Evolutionary conservation across 64 coral and sea anemone genomes (phyloP).

Genomic region (Astreopora myriophthalma): DNA sequence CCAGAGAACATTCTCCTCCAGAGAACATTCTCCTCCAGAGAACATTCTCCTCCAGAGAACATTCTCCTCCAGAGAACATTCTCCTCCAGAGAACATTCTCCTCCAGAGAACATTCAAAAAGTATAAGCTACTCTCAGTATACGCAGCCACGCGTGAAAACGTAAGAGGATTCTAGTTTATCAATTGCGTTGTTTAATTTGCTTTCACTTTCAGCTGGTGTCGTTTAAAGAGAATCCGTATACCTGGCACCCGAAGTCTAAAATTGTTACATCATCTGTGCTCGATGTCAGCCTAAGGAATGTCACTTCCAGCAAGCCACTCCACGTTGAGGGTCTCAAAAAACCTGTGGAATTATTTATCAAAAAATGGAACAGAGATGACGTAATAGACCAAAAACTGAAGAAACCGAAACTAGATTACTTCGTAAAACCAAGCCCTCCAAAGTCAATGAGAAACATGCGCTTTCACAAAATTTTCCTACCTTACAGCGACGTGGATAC

Average conservation of each 20-base stretch:
- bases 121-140: no score
- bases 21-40: no score
- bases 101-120: no score
- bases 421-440: slow-evolving; percentile 17
- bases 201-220: slow-evolving; percentile 20
- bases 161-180: no score
- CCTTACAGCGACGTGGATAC: slow-evolving; percentile 1
- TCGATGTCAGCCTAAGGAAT: slow-evolving; percentile 54
- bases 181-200: not conserved
- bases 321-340: slow-evolving; percentile 19
- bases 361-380: slow-evolving; percentile 20
- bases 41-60: no score
- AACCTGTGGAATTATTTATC: slow-evolving; percentile 63
- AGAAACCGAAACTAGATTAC: not conserved
- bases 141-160: no score
- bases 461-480: slow-evolving; percentile 42
- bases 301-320: slow-evolving; percentile 26
- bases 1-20: no score
- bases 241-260: slow-evolving; percentile 28
- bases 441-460: slow-evolving; percentile 36
- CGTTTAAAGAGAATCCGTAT: slow-evolving; percentile 60
- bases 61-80: no score
- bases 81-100: no score
- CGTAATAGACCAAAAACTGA: not conserved
- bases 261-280: slow-evolving; percentile 58